A percentile compares a stretch with the other conserved stretches of the same genome.
These are phyloP conservation scores for Pollimyrus isidori DNA, from an alignment of 2,113 vertebrate species.

Conservation along the genomic window DNA sequence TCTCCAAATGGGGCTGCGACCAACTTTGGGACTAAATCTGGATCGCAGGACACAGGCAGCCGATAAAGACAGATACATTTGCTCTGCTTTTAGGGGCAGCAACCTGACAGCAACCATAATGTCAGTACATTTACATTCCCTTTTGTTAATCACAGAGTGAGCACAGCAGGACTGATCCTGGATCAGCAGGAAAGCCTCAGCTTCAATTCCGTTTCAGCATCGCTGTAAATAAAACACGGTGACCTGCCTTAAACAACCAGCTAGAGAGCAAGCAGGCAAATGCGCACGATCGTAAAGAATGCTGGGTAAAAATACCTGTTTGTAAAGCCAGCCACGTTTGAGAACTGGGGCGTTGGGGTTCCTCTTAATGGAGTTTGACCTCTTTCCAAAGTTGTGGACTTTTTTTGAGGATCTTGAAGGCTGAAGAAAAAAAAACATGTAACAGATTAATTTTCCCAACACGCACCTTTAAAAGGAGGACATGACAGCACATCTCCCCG, in stretches of 20 bases:
- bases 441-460: neutral
- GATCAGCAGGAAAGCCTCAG: neutral
- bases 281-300: neutral
- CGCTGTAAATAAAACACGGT: neutral
- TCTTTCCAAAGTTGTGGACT: conserved; percentile 94
- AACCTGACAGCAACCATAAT: too few species aligned
- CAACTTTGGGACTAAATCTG: neutral
- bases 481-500: neutral
- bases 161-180: neutral
- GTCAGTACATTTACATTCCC: neutral
- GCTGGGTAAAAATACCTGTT: conserved; percentile 69
- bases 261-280: neutral
- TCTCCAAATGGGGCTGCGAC: neutral
- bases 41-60: neutral
- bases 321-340: conserved; percentile 92
- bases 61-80: neutral
- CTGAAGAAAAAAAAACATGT: conserved; percentile 48
- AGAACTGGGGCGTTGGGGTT: conserved; percentile 86
- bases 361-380: conserved; percentile 93
- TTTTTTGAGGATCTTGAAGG: conserved; percentile 88
- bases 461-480: neutral
- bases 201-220: neutral
- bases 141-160: neutral
- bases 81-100: neutral
- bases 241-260: neutral